These are phyloP conservation scores for Sycophila sp. DNA, from an alignment of 1,140 invertebrate genomes.

Conservation along the genomic window DNA sequence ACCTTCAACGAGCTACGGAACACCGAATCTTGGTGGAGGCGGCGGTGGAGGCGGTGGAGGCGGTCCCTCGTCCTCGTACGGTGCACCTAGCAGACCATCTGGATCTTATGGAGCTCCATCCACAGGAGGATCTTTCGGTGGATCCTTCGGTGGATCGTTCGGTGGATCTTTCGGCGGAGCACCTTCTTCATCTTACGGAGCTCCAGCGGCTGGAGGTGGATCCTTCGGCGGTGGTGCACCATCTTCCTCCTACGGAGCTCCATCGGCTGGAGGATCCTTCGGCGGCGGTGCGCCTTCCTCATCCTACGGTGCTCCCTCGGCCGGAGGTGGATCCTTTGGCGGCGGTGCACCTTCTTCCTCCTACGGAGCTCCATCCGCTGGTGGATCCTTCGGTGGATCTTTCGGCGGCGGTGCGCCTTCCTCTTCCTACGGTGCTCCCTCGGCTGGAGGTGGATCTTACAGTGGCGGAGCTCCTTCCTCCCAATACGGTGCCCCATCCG, in stretches of 20 bases:
- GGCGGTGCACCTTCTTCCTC: conserved; percentile 49
- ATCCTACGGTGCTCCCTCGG: conserved; percentile 51
- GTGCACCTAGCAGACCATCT: conserved; percentile 47
- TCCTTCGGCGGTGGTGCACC: conserved; percentile 57
- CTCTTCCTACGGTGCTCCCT: conserved; percentile 38
- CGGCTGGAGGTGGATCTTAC: conserved; percentile 50
- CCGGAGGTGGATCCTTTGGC: conserved; percentile 49
- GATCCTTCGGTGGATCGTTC: conserved; percentile 48
- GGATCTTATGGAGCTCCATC: conserved; percentile 53
- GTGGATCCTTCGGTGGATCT: conserved; percentile 35
- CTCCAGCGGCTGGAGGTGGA: conserved; percentile 55
- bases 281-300: conserved; percentile 54
- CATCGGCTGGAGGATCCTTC: conserved; percentile 50
- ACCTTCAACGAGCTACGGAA: conserved; percentile 66
- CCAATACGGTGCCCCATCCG: conserved; percentile 56
- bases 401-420: conserved; percentile 57
- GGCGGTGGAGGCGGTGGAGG: conserved; percentile 44
- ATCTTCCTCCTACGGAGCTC: conserved; percentile 52
- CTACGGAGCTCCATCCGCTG: conserved; percentile 19
- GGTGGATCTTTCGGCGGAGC: conserved; percentile 51
- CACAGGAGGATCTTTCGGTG: conserved; percentile 46
- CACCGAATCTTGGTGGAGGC: conserved; percentile 63
- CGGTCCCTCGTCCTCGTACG: conserved; percentile 42
- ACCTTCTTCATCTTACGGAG: conserved; percentile 62
- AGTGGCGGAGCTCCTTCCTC: conserved; percentile 49